A percentile compares a stretch with the other conserved stretches of the same genome.
Conservation (phyloP, 2,888 invertebrate species). For the Andrena haemorrhoa region DNA sequence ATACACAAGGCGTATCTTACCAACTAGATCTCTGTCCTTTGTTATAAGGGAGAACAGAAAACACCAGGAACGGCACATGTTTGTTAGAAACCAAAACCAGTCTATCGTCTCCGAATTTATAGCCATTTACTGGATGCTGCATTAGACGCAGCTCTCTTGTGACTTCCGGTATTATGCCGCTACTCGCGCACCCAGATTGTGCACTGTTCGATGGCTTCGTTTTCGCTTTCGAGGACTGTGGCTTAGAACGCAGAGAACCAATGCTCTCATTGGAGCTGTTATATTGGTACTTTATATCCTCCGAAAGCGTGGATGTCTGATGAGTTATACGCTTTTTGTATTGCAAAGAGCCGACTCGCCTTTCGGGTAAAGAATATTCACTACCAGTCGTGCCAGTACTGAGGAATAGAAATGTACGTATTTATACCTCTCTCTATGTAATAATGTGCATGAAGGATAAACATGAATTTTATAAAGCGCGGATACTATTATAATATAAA, state of each 20-base stretch:
- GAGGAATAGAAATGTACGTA: slow-evolving; percentile 57
- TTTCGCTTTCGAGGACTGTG: slow-evolving; percentile 87
- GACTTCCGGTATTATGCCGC: slow-evolving; percentile 82
- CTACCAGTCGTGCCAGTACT: slow-evolving; percentile 87
- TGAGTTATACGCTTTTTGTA: slow-evolving; percentile 84
- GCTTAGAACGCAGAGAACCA: slow-evolving; percentile 87
- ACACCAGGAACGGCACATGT: slow-evolving; percentile 93
- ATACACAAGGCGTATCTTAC: slow-evolving; percentile 83
- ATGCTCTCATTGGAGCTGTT: slow-evolving; percentile 94
- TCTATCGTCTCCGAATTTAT: slow-evolving; percentile 92
- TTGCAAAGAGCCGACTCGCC: slow-evolving; percentile 84
- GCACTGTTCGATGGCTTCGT: slow-evolving; percentile 86
- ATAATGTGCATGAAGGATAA: background rate
- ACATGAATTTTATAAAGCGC: background rate
- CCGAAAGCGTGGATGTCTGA: slow-evolving; percentile 84
- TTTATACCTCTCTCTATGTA: slow-evolving; percentile 5
- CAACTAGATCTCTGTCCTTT: slow-evolving; percentile 88
- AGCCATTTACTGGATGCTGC: slow-evolving; percentile 87
- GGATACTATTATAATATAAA: background rate
- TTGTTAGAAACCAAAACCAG: slow-evolving; percentile 92
- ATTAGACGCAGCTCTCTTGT: slow-evolving; percentile 84
- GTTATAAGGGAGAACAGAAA: slow-evolving; percentile 94
- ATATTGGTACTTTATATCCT: slow-evolving; percentile 87
- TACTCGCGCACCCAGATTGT: slow-evolving; percentile 85
- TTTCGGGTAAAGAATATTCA: slow-evolving; percentile 85